phyloP scores from a whole-genome alignment of 2,888 invertebrate species.

The Euproctis similis region DNA sequence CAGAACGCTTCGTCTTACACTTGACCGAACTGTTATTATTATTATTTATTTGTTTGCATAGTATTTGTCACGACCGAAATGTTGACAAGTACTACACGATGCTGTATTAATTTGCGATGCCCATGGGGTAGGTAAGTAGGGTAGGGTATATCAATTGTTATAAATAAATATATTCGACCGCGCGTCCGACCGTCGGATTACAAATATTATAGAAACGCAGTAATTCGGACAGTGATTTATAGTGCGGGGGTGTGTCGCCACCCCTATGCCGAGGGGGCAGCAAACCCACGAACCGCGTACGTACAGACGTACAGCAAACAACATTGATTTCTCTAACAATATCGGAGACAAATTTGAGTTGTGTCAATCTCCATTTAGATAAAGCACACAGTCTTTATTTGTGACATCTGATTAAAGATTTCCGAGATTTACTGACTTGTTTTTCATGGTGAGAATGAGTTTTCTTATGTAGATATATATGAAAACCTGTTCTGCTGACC shows the following conservation, averaged over 20 bases:
- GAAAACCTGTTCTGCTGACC: too few species aligned
- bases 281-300: too few species aligned
- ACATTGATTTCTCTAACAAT: slow-evolving; percentile 72
- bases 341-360: slow-evolving; percentile 48
- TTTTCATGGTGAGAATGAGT: too few species aligned
- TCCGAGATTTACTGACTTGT: too few species aligned
- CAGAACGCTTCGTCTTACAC: too few species aligned
- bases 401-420: slow-evolving; percentile 6
- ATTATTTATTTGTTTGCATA: slow-evolving; percentile 4
- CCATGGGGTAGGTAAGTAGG: slow-evolving; percentile 34
- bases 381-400: slow-evolving; percentile 11
- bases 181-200: slow-evolving; percentile 51
- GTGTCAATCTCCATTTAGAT: slow-evolving; percentile 30
- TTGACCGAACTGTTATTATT: too few species aligned
- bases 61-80: slow-evolving; percentile 28
- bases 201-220: slow-evolving; percentile 68
- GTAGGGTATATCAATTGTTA: slow-evolving; percentile 51
- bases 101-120: slow-evolving; percentile 51
- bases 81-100: slow-evolving; percentile 41
- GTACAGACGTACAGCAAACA: slow-evolving; percentile 57
- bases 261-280: slow-evolving; percentile 52
- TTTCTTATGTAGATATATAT: too few species aligned
- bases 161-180: slow-evolving; percentile 29
- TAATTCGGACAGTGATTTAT: slow-evolving; percentile 76
- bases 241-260: slow-evolving; percentile 68